Conservation (phyloP, 2,113 vertebrate genomes). For the Salvelinus namaycush region DNA sequence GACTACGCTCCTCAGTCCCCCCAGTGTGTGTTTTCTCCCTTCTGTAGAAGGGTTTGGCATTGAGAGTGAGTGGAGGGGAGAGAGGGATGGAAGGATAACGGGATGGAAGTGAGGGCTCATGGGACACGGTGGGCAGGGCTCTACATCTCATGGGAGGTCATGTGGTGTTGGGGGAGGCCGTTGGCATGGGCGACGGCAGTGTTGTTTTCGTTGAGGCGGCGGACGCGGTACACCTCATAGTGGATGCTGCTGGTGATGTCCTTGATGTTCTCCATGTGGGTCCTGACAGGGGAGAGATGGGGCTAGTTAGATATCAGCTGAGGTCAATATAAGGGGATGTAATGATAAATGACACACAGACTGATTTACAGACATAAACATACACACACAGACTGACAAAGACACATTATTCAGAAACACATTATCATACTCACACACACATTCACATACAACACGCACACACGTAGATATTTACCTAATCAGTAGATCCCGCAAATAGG, state of each 20-base stretch:
- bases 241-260: constrained; percentile 99
- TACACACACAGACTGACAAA: background rate
- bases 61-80: constrained; percentile 14
- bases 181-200: constrained; percentile 77
- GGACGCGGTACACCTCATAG: constrained; percentile 95
- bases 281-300: constrained; percentile 71
- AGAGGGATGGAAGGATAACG: background rate
- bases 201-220: constrained; percentile 89
- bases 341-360: background rate
- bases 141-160: constrained; percentile 88
- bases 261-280: constrained; percentile 99
- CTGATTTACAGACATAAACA: background rate
- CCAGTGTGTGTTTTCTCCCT: constrained; percentile 28
- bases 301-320: too few species aligned
- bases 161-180: constrained; percentile 81
- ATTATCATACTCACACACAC: background rate
- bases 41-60: constrained; percentile 18
- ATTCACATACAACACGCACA: background rate
- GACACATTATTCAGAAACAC: background rate
- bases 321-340: background rate
- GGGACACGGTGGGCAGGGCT: constrained; percentile 7
- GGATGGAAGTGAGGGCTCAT: background rate
- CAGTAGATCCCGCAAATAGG: constrained; percentile 94
- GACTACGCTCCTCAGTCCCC: constrained; percentile 42
- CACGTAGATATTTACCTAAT: constrained; percentile 82